A percentile compares a stretch with the other conserved stretches of the same genome.
Evolutionary conservation across 2,113 vertebrate genomes (phyloP).

Genomic region (Rhinolophus ferrumequinum): DNA sequence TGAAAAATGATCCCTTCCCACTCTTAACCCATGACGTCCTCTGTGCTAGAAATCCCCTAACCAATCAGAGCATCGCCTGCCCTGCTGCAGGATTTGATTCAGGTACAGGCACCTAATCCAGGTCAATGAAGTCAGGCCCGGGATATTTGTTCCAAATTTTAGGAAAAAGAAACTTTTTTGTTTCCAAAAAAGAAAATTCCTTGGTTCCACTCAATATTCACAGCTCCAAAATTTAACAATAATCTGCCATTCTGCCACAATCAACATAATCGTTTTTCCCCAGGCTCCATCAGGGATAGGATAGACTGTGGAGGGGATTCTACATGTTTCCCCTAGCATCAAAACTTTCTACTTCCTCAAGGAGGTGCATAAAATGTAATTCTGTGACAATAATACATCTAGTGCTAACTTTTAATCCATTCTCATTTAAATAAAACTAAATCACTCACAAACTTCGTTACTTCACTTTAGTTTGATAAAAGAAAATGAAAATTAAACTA

Average conservation of each 20-base stretch:
- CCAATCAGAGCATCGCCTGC: not conserved
- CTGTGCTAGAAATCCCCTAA: not conserved
- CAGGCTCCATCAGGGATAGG: not conserved
- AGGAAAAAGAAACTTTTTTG: not conserved
- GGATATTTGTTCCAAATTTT: not conserved
- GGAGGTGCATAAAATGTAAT: not conserved
- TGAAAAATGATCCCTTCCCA: not conserved
- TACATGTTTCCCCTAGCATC: not conserved
- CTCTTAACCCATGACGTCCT: not conserved
- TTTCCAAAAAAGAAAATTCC: not conserved
- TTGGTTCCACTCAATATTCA: not conserved
- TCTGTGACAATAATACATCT: not conserved
- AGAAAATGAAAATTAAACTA: conserved; percentile 47
- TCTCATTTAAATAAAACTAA: not conserved
- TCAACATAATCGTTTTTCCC: not conserved
- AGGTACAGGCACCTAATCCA: not conserved
- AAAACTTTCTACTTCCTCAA: not conserved
- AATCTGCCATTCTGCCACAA: not conserved
- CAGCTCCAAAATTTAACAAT: not conserved
- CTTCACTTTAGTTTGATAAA: conserved; percentile 36
- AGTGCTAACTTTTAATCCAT: not conserved
- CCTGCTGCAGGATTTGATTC: not conserved
- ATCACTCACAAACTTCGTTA: not conserved
- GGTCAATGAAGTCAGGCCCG: not conserved
- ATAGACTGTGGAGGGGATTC: not conserved